Base-by-base conservation (phyloP, 2,888 invertebrate species). In the Capitulum mitella region DNA sequence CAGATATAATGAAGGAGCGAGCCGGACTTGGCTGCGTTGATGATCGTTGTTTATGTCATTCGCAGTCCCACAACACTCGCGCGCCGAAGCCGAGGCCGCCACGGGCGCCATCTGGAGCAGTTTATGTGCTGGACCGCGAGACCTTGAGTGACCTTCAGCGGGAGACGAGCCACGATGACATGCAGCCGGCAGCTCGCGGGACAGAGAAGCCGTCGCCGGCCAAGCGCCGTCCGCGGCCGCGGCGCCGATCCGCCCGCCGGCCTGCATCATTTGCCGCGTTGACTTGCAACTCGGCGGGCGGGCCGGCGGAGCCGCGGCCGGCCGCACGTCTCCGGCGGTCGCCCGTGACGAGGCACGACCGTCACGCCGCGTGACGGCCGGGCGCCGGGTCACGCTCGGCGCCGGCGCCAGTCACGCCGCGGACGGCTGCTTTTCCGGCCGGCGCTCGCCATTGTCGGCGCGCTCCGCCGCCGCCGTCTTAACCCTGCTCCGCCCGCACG, bases 391-490 rank as follows among this genome's bases (percentile, higher is more conserved):
- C 64, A 64, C 64, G 32, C 16, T 19, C 51, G 43, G 58, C 58
- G 64, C 64, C 32, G 32, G 34, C 64, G 64, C 64, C 64, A 29
- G 64, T 64, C 64, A 64, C 64, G 64, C 34, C 34, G 64, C 34
- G 22, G 3, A 19, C 64, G 14, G 64, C 32, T 14, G 32, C 64
- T 64, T 16, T 32, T 14, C 64, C 64, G 34, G 19, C 32, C 2
- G 19, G 14, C 19, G 64, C 64, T 19, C 19, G 34, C 3, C 64
- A 64, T 32, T 64, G 22, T 5, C 14, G 2, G 34, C 16, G 58
- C 14, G 29, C 10, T 29, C 10, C 1, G 29, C 29, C 12, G 29
- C 54, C n/a, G 54, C 26, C 6, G n/a, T 5, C n/a, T n/a, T n/a
- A n/a, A n/a, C n/a, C n/a, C n/a, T n/a, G n/a, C n/a, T n/a, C n/a